Base-by-base conservation (phyloP, 2,888 invertebrate species). In the Therioaphis trifolii region DNA sequence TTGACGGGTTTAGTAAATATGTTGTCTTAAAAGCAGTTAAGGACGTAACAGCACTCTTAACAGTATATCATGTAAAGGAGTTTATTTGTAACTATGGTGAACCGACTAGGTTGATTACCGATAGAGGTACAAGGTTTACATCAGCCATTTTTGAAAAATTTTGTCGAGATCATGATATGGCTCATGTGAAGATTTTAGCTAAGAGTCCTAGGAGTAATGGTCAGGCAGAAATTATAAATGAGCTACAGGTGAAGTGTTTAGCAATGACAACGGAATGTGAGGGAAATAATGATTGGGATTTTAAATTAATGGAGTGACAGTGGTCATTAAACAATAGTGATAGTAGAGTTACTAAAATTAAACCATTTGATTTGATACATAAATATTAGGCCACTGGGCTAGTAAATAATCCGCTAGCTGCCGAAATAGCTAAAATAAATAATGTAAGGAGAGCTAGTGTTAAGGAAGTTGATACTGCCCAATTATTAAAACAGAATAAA, bases 81-180 rank as follows among this genome's bases (percentile, higher is more conserved):
- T 77, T 80, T 66, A 46, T 84, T 46, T 69, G 68, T 11, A 77
- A 11, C 4, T 84, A 74, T 15, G 84, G 75, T 12, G 63, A 58
- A 12, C 85, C 85, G 9, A 35, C 2, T 9, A 15, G 66, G 2
- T 18, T 84, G 12, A 72, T 84, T 7, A 77, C 77, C 3, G 78
- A 85, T 40, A 69, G 74, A 29, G 78, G 84, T 52, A 84, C 84
- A 12, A 68, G 68, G 9, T 85, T 74, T 46, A 84, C 85, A 0
- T 24, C 75, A 5, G 55, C 29, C 7, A 40, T 68, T 1, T 85
- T 85, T 46, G 58, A 74, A 29, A 35, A 63, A 0, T 82, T 84
- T 35, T 85, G 84, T 82, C 63, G 29, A 14, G n/a, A 58, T 7
- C 21, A 76, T 21, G 46, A 68, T 35, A 85, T 85, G 4, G 21